Conservation (phyloP, 2,113 vertebrate species). For the Lophotis ruficrista region DNA sequence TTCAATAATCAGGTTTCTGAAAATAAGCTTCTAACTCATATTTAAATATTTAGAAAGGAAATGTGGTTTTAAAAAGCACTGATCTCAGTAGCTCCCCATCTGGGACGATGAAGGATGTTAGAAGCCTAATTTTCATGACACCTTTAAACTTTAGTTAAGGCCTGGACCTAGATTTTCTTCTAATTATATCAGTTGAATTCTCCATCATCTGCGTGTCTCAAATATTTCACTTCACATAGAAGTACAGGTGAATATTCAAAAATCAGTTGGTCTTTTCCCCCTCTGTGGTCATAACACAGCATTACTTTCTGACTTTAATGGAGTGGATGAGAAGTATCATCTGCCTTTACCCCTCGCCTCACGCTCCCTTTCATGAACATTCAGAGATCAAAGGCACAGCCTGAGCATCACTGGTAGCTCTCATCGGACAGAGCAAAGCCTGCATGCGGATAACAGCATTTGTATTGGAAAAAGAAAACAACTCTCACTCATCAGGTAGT, state of each 20-base stretch:
- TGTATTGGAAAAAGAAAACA: background rate
- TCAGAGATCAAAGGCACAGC: background rate
- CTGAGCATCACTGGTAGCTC: background rate
- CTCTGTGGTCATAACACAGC: background rate
- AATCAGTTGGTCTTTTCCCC: background rate
- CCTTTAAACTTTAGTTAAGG: background rate
- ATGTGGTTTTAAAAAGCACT: conserved; percentile 1
- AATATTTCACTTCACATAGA: background rate
- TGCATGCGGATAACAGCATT: background rate
- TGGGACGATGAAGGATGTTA: background rate
- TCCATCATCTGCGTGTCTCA: background rate
- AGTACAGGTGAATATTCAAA: background rate
- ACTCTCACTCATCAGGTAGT: background rate
- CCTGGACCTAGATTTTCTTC: background rate
- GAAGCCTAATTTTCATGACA: background rate
- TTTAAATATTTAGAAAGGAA: conserved; percentile 7
- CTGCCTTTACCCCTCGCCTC: background rate
- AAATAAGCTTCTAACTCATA: conserved; percentile 6
- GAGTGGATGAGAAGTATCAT: background rate
- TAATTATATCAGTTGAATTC: background rate
- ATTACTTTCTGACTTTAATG: background rate
- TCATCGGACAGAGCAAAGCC: background rate
- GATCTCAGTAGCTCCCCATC: background rate
- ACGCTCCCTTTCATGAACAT: background rate
- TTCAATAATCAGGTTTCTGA: background rate